Percentiles rank a stretch among this genome's conserved stretches.
Evolutionary conservation across 2,797 vertebrate species (phyloP).

Genomic region (Melanotaenia maccullochi): DNA sequence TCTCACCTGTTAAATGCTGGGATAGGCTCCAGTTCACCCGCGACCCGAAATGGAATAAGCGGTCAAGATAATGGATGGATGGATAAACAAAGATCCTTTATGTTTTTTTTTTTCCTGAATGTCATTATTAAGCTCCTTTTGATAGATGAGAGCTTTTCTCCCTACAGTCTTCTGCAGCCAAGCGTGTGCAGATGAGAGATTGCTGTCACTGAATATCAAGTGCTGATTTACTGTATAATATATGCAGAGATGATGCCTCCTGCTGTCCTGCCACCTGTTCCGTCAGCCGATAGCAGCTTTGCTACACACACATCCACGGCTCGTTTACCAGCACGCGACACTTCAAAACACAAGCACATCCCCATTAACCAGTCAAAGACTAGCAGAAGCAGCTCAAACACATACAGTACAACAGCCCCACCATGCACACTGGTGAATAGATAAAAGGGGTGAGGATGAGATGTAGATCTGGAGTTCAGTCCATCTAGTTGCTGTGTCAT

Average conservation of each 20-base stretch:
- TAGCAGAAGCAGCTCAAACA: slow-evolving; percentile 31
- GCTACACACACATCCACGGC: slow-evolving; percentile 40
- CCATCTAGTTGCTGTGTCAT: slow-evolving; percentile 34
- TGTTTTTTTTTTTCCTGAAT: slow-evolving; percentile 26
- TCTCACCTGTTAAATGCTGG: no score
- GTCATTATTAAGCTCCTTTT: slow-evolving; percentile 31
- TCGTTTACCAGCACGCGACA: slow-evolving; percentile 60
- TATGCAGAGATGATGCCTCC: slow-evolving; percentile 77
- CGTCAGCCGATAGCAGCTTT: slow-evolving; percentile 58
- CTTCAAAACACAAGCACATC: slow-evolving; percentile 54
- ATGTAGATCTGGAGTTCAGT: slow-evolving; percentile 19
- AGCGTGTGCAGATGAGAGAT: slow-evolving; percentile 52
- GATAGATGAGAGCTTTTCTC: slow-evolving; percentile 26
- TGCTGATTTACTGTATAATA: slow-evolving; percentile 77
- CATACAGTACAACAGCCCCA: slow-evolving; percentile 4
- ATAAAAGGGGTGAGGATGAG: slow-evolving; percentile 11
- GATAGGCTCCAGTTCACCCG: no score
- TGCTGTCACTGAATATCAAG: slow-evolving; percentile 73
- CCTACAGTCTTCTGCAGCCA: slow-evolving; percentile 15
- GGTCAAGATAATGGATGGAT: no score
- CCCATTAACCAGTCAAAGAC: slow-evolving; percentile 58
- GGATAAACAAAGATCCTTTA: neutral
- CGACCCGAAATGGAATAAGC: no score
- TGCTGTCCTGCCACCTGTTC: slow-evolving; percentile 83
- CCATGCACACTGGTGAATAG: neutral